phyloP scores from a whole-genome alignment of 2,113 vertebrate species.

The Albula glossodonta region DNA sequence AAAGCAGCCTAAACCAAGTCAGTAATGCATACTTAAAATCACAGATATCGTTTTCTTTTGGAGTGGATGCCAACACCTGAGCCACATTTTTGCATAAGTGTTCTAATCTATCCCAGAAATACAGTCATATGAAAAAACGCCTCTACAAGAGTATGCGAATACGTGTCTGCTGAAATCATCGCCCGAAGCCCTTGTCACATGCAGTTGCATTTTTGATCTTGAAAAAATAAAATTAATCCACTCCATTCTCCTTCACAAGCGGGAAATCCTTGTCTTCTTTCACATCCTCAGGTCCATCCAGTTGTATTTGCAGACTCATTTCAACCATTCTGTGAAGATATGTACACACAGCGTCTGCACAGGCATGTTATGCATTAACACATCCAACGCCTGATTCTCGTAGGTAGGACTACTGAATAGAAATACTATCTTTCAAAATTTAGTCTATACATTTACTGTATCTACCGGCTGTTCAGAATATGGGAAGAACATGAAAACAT shows the following conservation, averaged over 20 bases:
- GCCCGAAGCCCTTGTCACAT: not conserved
- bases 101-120: constrained; percentile 5
- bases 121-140: constrained; percentile 4
- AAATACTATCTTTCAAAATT: no score
- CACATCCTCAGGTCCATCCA: constrained; percentile 3
- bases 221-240: constrained; percentile 7
- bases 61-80: not conserved
- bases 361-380: not conserved
- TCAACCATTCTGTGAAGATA: constrained; percentile 17
- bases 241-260: not conserved
- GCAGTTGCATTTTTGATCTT: not conserved
- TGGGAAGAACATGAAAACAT: constrained; percentile 4
- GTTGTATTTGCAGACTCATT: not conserved
- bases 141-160: not conserved
- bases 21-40: not conserved
- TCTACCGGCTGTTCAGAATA: not conserved
- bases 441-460: not conserved
- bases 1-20: constrained; percentile 1
- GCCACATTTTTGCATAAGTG: not conserved
- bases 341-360: constrained; percentile 1
- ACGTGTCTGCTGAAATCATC: not conserved
- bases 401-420: no score
- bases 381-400: constrained; percentile 2
- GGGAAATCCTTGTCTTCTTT: not conserved
- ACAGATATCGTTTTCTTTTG: not conserved